Conservation (phyloP, 2,113 vertebrate species). For the Tupaia chinensis region DNA sequence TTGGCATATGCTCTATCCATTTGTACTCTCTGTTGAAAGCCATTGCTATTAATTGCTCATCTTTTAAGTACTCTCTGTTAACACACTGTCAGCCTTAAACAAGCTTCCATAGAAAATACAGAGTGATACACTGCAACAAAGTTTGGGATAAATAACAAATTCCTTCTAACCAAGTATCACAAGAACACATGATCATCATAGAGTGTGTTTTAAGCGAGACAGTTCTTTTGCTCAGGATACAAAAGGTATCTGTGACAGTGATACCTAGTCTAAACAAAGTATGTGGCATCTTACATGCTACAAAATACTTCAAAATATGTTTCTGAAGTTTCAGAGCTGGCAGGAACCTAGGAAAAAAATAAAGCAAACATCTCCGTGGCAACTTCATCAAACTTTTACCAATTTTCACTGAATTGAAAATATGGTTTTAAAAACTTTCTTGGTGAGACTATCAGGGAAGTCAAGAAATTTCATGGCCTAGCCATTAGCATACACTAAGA, state of each 20-base stretch:
- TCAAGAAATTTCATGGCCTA: background rate
- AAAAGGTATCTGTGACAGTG: background rate
- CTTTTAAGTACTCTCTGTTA: constrained; percentile 38
- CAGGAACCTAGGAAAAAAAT: background rate
- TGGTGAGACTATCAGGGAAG: background rate
- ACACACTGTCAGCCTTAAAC: background rate
- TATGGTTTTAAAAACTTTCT: background rate
- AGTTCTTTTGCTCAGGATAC: constrained; percentile 7
- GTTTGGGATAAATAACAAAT: background rate
- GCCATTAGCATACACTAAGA: too few relatives aligned
- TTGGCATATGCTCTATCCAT: background rate
- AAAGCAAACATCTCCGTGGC: background rate
- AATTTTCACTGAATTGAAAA: constrained; percentile 41
- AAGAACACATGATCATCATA: background rate
- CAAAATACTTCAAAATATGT: background rate
- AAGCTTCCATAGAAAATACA: constrained; percentile 20
- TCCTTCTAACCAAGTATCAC: constrained; percentile 4
- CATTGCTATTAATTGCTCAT: background rate
- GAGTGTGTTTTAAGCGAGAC: background rate
- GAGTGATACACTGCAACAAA: background rate
- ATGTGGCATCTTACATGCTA: background rate
- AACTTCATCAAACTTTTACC: background rate
- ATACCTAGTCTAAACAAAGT: background rate
- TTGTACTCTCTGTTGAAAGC: background rate
- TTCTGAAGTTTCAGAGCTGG: background rate